Conservation (phyloP, 2,888 invertebrate genomes). For the Erebia epiphron region DNA sequence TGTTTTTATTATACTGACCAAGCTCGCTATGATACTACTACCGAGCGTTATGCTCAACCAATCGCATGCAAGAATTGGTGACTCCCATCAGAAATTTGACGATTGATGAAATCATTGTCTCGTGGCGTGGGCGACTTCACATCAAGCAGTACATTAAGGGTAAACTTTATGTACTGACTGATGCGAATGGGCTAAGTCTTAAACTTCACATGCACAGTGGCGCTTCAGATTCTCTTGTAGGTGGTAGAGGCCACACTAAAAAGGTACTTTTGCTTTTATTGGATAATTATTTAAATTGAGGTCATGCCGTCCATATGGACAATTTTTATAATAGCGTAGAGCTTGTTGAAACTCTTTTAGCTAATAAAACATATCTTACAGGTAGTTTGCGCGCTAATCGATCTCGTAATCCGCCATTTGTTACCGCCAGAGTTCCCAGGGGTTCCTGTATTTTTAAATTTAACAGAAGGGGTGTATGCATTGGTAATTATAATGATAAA, state of each 20-base stretch:
- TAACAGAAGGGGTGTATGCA: not conserved
- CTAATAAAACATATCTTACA: not conserved
- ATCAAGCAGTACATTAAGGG: slow-evolving; percentile 3
- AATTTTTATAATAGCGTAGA: not conserved
- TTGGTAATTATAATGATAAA: not conserved
- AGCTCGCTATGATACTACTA: too few species aligned
- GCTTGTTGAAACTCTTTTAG: not conserved
- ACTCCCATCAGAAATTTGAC: too few species aligned
- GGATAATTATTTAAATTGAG: not conserved
- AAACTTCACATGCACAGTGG: not conserved
- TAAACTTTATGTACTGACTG: slow-evolving; percentile 1
- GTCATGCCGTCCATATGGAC: not conserved
- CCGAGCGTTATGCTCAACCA: too few species aligned
- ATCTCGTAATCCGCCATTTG: not conserved
- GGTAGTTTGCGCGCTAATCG: not conserved
- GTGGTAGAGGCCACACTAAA: not conserved
- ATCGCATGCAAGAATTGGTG: too few species aligned
- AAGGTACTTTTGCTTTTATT: not conserved
- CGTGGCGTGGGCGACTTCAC: too few species aligned
- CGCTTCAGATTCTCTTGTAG: not conserved
- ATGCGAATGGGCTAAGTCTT: not conserved
- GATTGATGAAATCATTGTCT: too few species aligned
- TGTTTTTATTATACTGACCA: too few species aligned
- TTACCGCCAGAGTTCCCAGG: not conserved
- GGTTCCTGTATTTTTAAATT: not conserved